Base-by-base conservation (phyloP, 2,113 vertebrate species). In the Coptodon rendalli region DNA sequence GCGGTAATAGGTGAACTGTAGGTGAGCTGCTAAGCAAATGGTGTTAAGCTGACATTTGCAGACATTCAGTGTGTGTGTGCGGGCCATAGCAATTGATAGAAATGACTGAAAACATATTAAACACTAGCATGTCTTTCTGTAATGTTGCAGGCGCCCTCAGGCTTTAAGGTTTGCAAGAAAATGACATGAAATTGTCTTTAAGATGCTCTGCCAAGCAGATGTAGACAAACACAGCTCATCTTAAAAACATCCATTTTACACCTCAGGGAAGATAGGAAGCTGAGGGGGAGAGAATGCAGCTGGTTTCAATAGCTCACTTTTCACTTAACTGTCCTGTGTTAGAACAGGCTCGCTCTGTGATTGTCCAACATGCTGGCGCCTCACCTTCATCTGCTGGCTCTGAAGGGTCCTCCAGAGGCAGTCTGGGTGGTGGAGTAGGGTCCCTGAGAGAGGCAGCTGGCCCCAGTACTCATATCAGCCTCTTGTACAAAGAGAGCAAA, bases 341-440 rank as follows among this genome's bases (percentile, higher is more conserved):
- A 68, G 59, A 57, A 59, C 83, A 59, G 48, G 7, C 2, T 73
- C 22, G 19, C 82, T 61, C 38, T 24, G 71, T 38, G 56, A 57
- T 36, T 81, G 80, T 24, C 81, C 61, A 27, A 14, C 84, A 48
- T 29, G 48, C 59, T 48, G 86, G 79, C 38, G 38, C 40, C 81
- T 92, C 82, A 80, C 86, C 91, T 88, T 85, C 89, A 81, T 76
- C 52, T 4, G 3, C 66, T 14, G 7, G 19, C 84, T 59, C 84
- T 86, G 71, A 54, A 90, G 89, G 89, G 91, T 53, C 82, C 89
- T 92, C 87, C 52, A 52, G 86, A 81, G 88, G 48, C 73, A 10
- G 56, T 2, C 81, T 7, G 82, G 57, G 57, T 43, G 80, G 17
- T 53, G 82, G 80, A 85, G 83, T 3, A 61, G 36, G 17, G 34